Conservation (phyloP, 2,113 vertebrate genomes). For the Hippoglossus stenolepis region DNA sequence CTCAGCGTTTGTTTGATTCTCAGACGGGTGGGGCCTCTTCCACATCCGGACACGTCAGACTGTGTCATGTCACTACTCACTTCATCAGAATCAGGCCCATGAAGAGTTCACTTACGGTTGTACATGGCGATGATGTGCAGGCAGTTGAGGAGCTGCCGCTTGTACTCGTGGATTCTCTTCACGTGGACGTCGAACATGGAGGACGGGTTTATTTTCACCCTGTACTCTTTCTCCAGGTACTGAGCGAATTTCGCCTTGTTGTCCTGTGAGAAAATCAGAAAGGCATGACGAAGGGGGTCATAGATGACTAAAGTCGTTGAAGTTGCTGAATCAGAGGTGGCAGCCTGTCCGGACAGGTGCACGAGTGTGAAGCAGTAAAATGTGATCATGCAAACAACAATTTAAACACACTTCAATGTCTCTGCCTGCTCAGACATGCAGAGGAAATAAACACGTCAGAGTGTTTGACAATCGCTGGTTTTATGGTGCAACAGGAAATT, state of each 20-base stretch:
- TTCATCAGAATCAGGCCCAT: neutral
- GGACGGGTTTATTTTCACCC: conserved; percentile 90
- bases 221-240: conserved; percentile 92
- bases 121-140: conserved; percentile 95
- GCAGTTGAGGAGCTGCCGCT: conserved; percentile 96
- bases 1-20: neutral
- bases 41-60: conserved; percentile 18
- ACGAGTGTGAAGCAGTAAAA: neutral
- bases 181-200: conserved; percentile 99
- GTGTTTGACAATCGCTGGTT: no score
- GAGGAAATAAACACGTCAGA: no score
- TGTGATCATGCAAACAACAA: neutral
- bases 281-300: neutral
- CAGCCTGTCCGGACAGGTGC: neutral
- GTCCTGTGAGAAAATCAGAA: conserved; percentile 81
- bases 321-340: neutral
- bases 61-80: neutral
- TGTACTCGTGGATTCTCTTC: conserved; percentile 98
- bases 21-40: neutral
- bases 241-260: conserved; percentile 94
- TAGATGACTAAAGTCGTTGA: neutral
- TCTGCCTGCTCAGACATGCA: neutral
- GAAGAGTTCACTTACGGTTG: conserved; percentile 87
- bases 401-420: neutral
- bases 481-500: neutral